Evolutionary conservation across 2,797 vertebrate species (phyloP).

Genomic region (Micrastur ruficollis): DNA sequence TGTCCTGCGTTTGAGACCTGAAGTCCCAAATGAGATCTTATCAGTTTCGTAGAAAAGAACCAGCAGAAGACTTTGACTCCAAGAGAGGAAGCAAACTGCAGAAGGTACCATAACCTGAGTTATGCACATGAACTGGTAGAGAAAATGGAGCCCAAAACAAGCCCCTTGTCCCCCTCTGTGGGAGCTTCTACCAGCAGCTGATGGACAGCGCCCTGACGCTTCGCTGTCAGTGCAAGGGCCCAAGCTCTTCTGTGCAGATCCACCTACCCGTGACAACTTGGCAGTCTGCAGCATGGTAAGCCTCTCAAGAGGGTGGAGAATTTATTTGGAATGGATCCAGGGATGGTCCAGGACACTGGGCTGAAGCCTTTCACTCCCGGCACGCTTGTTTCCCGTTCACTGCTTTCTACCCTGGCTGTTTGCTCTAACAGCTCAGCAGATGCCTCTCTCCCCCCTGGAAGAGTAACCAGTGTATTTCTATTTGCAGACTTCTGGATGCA

Average conservation of each 20-base stretch:
- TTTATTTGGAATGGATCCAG: background rate
- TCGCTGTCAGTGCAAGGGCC: background rate
- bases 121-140: background rate
- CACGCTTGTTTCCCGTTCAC: background rate
- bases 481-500: background rate
- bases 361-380: background rate
- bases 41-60: background rate
- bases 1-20: background rate
- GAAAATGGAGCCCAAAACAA: background rate
- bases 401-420: background rate
- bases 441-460: background rate
- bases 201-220: background rate
- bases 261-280: background rate
- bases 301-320: background rate
- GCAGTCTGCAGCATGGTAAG: background rate
- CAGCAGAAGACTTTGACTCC: background rate
- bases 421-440: background rate
- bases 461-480: background rate
- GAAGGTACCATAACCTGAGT: background rate
- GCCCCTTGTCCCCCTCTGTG: background rate
- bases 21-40: background rate
- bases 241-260: background rate
- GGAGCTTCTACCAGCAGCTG: background rate
- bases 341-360: background rate
- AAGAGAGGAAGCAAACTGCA: background rate